These are phyloP conservation scores for Bubalus kerabau DNA, from an alignment of 2,113 vertebrate species.

Conservation along the genomic window DNA sequence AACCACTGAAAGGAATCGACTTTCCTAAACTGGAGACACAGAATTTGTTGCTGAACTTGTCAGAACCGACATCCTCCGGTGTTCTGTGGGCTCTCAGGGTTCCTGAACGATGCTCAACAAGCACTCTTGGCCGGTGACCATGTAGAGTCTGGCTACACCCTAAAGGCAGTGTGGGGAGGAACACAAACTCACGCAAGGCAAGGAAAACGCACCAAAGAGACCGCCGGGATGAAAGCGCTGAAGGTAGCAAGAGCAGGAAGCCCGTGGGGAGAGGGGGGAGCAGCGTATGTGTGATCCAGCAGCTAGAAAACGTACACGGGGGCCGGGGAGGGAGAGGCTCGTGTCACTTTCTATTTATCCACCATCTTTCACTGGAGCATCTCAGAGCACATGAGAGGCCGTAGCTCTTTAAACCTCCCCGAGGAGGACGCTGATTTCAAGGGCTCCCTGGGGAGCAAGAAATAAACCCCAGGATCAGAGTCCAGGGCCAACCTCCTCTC, in stretches of 20 bases:
- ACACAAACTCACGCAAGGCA: no score
- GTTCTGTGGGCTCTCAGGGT: neutral
- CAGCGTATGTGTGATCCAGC: neutral
- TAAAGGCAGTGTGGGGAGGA: neutral
- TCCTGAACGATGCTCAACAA: neutral
- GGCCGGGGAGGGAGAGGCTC: accelerated
- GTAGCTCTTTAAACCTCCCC: neutral
- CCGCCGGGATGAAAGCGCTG: accelerated
- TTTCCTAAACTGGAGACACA: neutral
- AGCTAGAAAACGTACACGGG: neutral
- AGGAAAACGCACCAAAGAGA: neutral
- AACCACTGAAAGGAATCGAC: neutral
- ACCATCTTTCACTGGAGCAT: neutral
- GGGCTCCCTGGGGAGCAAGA: constrained; percentile 18
- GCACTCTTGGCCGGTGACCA: neutral
- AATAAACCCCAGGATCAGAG: neutral
- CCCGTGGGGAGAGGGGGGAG: neutral
- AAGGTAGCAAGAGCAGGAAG: neutral
- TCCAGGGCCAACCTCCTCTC: neutral
- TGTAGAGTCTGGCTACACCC: neutral
- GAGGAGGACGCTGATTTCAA: neutral
- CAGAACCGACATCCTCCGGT: accelerated
- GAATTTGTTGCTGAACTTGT: neutral
- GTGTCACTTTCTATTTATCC: neutral
- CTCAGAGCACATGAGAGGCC: neutral